Evolutionary conservation across 2,113 vertebrate genomes (phyloP), one percentile per base, ranked within the genome.

Genomic region (Podilymbus podiceps): DNA sequence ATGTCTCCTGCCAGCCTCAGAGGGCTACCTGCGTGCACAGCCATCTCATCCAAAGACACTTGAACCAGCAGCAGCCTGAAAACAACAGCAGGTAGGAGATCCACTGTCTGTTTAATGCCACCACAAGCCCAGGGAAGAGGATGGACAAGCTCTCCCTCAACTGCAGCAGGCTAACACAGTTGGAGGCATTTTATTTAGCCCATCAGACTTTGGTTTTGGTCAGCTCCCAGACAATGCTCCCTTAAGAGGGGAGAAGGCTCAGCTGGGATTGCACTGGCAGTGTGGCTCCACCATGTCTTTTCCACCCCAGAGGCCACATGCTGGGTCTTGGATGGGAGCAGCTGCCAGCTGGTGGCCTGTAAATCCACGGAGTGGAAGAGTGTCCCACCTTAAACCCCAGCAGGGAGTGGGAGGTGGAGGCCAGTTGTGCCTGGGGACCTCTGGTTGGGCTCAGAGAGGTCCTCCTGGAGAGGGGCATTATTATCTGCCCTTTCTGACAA

Each of bases 161-260:
- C 21, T 1, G 0, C 21, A 72, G 47, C 28, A 78, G 30, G 17
- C 1, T 35, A 12, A 72, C 0, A 1, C 1, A n/a, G 4, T 27
- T 44, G 42, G 11, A 83, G 15, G 6, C 1, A 40, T 86, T 67
- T 52, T 42, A 60, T 13, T 47, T 24, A 27, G 5, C 12, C 24
- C 33, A 64, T 12, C 35, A 10, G 8, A 38, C 38, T 38, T 38
- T 38, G 38, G 38, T 67, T 66, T 67, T n/a, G 28, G 2, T 7
- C 50, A 93, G 5, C 53, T 82, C 18, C 49, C 27, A 13, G 12
- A 72, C 2, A 47, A 21, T 8, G 15, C 5, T 73, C 12, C 8
- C 23, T 17, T 19, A 30, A 72, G 12, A 75, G 2, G 2, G 5
- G 28, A 84, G 31, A 50, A 28, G 2, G 7, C 15, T 60, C 6